Evolutionary conservation across 2,113 vertebrate species (phyloP), one percentile per base, ranked within the genome.

Genomic region (Gila orcuttii): DNA sequence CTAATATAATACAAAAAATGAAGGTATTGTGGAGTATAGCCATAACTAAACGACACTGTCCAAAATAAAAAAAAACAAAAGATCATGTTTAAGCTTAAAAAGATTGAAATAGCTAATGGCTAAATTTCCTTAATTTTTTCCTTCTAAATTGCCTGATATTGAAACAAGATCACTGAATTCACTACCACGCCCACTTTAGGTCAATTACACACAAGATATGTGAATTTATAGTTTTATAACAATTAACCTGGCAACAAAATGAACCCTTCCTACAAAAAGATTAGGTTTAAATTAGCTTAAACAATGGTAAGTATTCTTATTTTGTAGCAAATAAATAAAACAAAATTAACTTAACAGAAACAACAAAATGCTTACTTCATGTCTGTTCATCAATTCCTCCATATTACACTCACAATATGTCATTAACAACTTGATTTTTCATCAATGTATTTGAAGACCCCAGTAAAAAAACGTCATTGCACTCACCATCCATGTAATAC

Each of bases 271-370:
- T 1, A 42, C 4, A 73, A 23, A 73, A n/a, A 71, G 9, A n/a
- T 42, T 23, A 42, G 0, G 12, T 25, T 45, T 79, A 66, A 64
- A 66, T 81, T 62, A 80, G 23, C 78, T 62, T 62, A 31, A 47
- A 64, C 39, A 31, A 45, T 52, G 6, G 23, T 21, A 45, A 21
- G 12, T 62, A 42, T 62, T 80, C 59, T 45, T 64, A 66, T 45
- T 81, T 47, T 81, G 59, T 59, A 81, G 23, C 2, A 25, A 81
- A 81, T 81, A 75, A 75, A 75, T 75, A 25, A 28, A 79, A 79
- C 60, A 1, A 45, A 45, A 64, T 45, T 6, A 62, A 64, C 33
- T 39, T 79, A 45, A 64, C 8, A 64, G 17, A 80, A 80, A 2
- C 79, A 80, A 47, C 21, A 13, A n/a, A 23, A 62, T 66, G 33